Evolutionary conservation across 2,888 invertebrate genomes (phyloP).

Genomic region (Rhodophaea formosa): DNA sequence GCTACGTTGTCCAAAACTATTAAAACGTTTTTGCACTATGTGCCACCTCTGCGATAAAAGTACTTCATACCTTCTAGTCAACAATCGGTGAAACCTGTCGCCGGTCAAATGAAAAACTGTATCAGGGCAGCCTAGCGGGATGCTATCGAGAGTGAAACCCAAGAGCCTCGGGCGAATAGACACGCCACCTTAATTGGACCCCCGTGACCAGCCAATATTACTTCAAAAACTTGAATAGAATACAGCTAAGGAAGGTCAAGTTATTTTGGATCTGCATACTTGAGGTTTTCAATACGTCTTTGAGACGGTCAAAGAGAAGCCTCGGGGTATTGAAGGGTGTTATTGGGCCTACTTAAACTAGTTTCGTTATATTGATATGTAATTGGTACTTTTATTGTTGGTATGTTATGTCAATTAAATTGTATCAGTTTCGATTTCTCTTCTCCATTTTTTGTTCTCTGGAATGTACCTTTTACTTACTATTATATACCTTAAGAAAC

Average conservation of each 20-base stretch:
- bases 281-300: slow-evolving; percentile 53
- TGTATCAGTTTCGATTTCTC: not conserved
- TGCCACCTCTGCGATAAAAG: slow-evolving; percentile 14
- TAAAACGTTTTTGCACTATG: not conserved
- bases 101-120: slow-evolving; percentile 67
- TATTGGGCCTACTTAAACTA: slow-evolving; percentile 43
- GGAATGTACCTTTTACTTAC: no score
- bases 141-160: slow-evolving; percentile 73
- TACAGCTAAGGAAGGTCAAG: slow-evolving; percentile 22
- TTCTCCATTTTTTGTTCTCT: not conserved
- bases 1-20: no score
- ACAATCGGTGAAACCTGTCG: slow-evolving; percentile 62
- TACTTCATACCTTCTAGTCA: slow-evolving; percentile 32
- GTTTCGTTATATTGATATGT: slow-evolving; percentile 54
- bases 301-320: slow-evolving; percentile 45
- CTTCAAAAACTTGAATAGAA: slow-evolving; percentile 15
- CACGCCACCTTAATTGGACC: slow-evolving; percentile 45
- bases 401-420: slow-evolving; percentile 19
- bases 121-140: slow-evolving; percentile 67
- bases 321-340: slow-evolving; percentile 49
- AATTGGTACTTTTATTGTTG: slow-evolving; percentile 22
- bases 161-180: slow-evolving; percentile 42
- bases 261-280: not conserved
- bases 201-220: slow-evolving; percentile 27
- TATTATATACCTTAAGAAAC: no score